These are phyloP conservation scores for Macropus fuliginosus DNA, from an alignment of 2,797 vertebrate species.

Conservation along the genomic window DNA sequence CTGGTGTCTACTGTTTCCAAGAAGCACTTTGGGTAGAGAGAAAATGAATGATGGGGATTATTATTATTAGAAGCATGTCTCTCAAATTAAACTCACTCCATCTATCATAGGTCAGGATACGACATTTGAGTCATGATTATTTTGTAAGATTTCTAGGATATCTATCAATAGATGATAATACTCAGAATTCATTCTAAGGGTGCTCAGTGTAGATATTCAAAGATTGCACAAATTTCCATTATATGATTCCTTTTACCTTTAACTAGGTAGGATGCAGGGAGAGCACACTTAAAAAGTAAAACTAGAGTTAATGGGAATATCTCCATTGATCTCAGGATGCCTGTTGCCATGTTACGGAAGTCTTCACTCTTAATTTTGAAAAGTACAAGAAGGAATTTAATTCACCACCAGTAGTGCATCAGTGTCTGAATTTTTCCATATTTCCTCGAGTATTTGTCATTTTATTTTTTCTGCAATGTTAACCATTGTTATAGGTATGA, in stretches of 20 bases:
- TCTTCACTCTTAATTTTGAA: background rate
- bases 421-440: too few species aligned
- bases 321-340: background rate
- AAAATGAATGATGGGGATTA: background rate
- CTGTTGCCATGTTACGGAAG: background rate
- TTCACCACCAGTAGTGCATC: too few species aligned
- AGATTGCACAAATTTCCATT: background rate
- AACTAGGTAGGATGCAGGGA: background rate
- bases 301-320: background rate
- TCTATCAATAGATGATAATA: background rate
- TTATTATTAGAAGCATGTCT: background rate
- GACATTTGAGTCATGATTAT: background rate
- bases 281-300: background rate
- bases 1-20: background rate
- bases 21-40: background rate
- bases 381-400: too few species aligned
- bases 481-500: too few species aligned
- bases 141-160: background rate
- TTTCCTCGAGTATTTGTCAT: too few species aligned
- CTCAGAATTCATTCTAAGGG: background rate
- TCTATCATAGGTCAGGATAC: background rate
- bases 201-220: background rate
- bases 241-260: background rate
- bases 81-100: background rate
- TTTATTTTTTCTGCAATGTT: too few species aligned